A percentile compares a stretch with the other conserved stretches of the same genome.
Conservation (phyloP, 2,113 vertebrate genomes). For the Cebus imitator region DNA sequence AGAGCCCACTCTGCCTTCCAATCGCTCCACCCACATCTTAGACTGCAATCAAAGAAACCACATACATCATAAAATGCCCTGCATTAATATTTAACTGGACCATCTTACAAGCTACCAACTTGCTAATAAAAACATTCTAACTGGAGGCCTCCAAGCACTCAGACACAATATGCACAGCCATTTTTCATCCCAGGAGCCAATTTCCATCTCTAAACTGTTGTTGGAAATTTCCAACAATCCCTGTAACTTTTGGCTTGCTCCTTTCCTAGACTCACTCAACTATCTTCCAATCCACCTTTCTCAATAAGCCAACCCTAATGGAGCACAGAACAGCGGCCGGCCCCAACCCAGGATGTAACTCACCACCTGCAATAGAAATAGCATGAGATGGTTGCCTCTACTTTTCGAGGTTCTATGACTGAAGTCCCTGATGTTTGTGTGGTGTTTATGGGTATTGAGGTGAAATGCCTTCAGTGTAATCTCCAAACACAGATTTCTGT, state of each 20-base stretch:
- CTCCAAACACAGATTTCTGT: neutral
- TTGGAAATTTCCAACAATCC: neutral
- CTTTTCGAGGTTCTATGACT: neutral
- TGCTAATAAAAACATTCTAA: neutral
- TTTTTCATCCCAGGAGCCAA: neutral
- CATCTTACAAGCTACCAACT: neutral
- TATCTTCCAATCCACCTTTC: neutral
- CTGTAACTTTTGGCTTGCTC: neutral
- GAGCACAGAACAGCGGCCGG: neutral
- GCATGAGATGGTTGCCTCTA: accelerated
- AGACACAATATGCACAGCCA: accelerated
- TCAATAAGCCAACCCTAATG: neutral
- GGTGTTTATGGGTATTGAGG: neutral
- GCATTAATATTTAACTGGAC: neutral
- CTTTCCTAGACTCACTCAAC: neutral
- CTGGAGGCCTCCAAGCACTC: neutral
- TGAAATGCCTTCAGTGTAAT: neutral
- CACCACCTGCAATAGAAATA: accelerated
- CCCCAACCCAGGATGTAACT: neutral
- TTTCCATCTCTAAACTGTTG: neutral
- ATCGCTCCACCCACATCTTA: neutral
- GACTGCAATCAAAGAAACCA: too few relatives aligned
- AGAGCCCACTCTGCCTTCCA: neutral
- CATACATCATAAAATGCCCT: accelerated
- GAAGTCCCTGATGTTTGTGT: neutral